A percentile compares a stretch with the other conserved stretches of the same genome.
These are phyloP conservation scores for Heptranchias perlo DNA, from an alignment of 2,113 vertebrate genomes.

Conservation along the genomic window DNA sequence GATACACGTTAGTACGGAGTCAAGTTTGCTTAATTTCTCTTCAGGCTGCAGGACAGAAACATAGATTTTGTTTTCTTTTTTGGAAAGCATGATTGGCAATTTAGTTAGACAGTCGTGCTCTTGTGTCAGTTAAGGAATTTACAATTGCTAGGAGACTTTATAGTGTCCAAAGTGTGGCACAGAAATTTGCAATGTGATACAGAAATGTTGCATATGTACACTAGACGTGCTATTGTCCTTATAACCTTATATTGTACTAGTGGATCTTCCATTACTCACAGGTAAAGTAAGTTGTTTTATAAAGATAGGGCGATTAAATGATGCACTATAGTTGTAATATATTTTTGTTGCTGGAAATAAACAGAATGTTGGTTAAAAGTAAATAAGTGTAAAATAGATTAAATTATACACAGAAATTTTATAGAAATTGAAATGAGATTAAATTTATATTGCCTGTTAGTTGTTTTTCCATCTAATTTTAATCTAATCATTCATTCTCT, in stretches of 20 bases:
- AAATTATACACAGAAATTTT: background rate
- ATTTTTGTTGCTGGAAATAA: background rate
- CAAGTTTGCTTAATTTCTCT: background rate
- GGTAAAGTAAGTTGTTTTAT: background rate
- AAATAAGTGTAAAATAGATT: background rate
- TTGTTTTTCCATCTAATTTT: background rate
- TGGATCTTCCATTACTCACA: background rate
- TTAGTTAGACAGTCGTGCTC: background rate
- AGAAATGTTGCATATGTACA: background rate
- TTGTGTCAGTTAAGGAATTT: background rate
- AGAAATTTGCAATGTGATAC: background rate
- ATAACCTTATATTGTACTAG: background rate
- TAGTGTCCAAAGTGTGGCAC: background rate
- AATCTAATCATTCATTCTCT: background rate
- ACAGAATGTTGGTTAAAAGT: background rate
- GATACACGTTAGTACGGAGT: background rate
- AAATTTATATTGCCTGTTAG: background rate
- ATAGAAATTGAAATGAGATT: background rate
- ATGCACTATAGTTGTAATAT: background rate
- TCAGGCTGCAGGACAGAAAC: background rate
- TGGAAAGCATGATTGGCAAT: background rate
- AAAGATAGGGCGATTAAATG: background rate
- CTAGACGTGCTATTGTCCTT: no score
- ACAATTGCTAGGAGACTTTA: background rate
- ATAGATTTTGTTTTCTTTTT: background rate